These are phyloP conservation scores for Latrodectus geometricus DNA, from an alignment of 1,140 invertebrate species.

Conservation along the genomic window DNA sequence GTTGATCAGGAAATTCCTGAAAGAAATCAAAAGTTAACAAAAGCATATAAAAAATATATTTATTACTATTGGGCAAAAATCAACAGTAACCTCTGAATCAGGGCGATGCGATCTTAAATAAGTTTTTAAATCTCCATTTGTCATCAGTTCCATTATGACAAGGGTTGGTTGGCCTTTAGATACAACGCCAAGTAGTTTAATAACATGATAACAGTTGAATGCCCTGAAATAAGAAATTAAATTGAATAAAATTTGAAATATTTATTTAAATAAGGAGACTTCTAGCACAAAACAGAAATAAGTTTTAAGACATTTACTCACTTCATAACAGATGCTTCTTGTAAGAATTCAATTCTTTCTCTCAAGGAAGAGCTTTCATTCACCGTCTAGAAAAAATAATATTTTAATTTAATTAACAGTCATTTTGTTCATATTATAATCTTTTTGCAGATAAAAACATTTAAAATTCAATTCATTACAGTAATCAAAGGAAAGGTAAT, in stretches of 20 bases:
- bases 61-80: neutral
- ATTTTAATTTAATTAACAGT: too few relatives aligned
- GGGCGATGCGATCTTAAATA: conserved; percentile 89
- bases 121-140: conserved; percentile 91
- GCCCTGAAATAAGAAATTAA: conserved; percentile 71
- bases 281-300: too few relatives aligned
- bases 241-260: neutral
- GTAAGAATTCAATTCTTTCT: conserved; percentile 90
- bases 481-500: too few relatives aligned
- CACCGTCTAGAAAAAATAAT: conserved; percentile 77
- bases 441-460: too few relatives aligned
- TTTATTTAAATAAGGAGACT: neutral
- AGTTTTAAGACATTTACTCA: conserved; percentile 67
- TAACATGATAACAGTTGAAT: conserved; percentile 94
- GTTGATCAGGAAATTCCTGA: conserved; percentile 57
- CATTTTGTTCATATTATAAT: too few relatives aligned
- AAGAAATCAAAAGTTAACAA: conserved; percentile 2
- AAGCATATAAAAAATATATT: neutral
- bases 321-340: conserved; percentile 97
- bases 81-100: conserved; percentile 71
- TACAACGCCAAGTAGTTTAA: conserved; percentile 94
- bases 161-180: conserved; percentile 88
- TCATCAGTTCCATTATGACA: conserved; percentile 98
- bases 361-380: conserved; percentile 87
- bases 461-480: too few relatives aligned